Base-by-base conservation (phyloP, 1,140 invertebrate species). In the Trialeurodes vaporariorum region DNA sequence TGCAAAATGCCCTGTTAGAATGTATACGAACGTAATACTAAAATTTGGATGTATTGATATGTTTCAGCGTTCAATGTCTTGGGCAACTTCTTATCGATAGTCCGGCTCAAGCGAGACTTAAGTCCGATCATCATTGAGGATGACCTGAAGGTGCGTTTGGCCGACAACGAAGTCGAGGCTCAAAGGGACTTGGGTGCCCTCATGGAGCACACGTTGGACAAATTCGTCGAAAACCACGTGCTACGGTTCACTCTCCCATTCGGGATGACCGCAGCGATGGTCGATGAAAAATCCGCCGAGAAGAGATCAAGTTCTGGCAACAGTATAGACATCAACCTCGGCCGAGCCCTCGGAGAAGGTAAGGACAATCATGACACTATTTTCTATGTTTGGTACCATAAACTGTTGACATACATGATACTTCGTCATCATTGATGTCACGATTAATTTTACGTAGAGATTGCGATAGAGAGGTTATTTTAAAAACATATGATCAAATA, bases 31-130 rank as follows among this genome's bases (percentile, higher is more conserved):
- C n/a, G n/a, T n/a, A n/a, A n/a, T n/a, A n/a, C n/a, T n/a, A n/a
- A n/a, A n/a, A n/a, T n/a, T n/a, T n/a, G n/a, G n/a, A n/a, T n/a
- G n/a, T n/a, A n/a, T n/a, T n/a, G n/a, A n/a, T n/a, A 17, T 62
- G 63, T 70, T 67, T 23, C 66, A 72, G 71, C 65, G 25, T 65
- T 72, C 26, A 69, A 69, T 59, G 25, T 72, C 25, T 9, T 70
- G 62, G 67, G 67, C 5, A 68, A 72, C 60, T 25, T 69, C 1
- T 13, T 72, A 11, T 70, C 71, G 34, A 64, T 72, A 5, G 73
- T 73, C 68, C 73, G 67, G 68, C 74, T 34, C 70, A 71, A 65
- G 74, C 71, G 58, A 63, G 73, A 63, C 59, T 65, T 23, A 62
- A 73, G 27, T 65, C 69, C 65, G 34, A 68, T 12, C 40, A 73